These are phyloP conservation scores for Aphelinus certus DNA, from an alignment of 1,140 invertebrate species.

Conservation along the genomic window DNA sequence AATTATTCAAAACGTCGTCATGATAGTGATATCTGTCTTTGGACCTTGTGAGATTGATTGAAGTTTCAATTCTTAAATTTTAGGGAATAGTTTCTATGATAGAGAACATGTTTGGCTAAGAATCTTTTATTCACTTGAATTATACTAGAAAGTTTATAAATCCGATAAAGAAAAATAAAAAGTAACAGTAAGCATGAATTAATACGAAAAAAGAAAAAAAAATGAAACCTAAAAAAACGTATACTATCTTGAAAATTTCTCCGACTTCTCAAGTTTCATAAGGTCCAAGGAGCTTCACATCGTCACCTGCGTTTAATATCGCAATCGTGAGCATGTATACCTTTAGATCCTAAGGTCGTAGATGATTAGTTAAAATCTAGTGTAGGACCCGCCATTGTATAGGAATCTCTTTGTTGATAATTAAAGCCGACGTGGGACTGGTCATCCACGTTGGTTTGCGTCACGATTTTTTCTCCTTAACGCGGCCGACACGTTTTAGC, in stretches of 20 bases:
- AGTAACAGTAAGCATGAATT: too few relatives aligned
- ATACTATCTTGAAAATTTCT: conserved; percentile 2
- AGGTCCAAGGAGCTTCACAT: conserved; percentile 28
- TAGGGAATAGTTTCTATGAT: neutral
- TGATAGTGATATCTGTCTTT: conserved; percentile 1
- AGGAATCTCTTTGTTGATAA: conserved; percentile 65
- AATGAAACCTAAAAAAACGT: conserved; percentile 7
- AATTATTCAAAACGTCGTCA: conserved; percentile 15
- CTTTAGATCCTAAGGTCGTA: conserved; percentile 62
- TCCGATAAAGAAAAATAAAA: too few relatives aligned
- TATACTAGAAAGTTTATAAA: too few relatives aligned
- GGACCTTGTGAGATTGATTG: conserved; percentile 19
- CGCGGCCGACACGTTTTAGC: conserved; percentile 31
- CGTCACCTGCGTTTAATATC: conserved; percentile 54
- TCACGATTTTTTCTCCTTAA: conserved; percentile 35
- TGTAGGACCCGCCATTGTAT: conserved; percentile 58
- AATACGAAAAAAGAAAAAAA: neutral
- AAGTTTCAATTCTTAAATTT: conserved; percentile 1
- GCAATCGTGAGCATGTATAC: conserved; percentile 64
- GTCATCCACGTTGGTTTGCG: conserved; percentile 38
- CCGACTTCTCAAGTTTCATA: conserved; percentile 19
- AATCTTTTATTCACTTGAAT: too few relatives aligned
- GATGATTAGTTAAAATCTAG: conserved; percentile 60
- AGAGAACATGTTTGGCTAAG: too few relatives aligned
- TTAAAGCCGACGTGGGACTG: conserved; percentile 47